Conservation (phyloP, 2,113 vertebrate genomes). For the Candoia aspera region DNA sequence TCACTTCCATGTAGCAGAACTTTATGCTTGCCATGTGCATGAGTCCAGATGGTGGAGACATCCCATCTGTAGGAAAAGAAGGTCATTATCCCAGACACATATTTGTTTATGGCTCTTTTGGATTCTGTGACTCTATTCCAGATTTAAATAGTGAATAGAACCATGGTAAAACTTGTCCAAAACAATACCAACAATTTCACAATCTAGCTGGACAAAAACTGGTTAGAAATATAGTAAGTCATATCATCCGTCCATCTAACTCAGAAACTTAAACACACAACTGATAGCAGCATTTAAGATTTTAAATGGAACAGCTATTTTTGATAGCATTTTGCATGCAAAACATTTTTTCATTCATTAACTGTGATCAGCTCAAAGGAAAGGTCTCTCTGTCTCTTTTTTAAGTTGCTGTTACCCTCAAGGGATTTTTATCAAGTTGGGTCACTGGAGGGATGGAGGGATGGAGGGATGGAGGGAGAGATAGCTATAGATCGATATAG, state of each 20-base stretch:
- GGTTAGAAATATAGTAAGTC: background rate
- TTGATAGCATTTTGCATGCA: background rate
- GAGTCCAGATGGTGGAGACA: background rate
- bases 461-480: no score
- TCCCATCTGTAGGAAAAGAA: background rate
- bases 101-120: background rate
- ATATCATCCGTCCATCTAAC: background rate
- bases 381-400: background rate
- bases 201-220: background rate
- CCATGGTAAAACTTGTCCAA: no score
- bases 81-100: background rate
- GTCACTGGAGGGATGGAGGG: no score
- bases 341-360: background rate
- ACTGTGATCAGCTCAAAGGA: background rate
- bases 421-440: background rate
- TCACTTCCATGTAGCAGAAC: background rate
- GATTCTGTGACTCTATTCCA: background rate
- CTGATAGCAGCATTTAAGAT: background rate
- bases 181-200: background rate
- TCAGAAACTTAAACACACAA: background rate
- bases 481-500: background rate
- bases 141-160: background rate
- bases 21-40: background rate
- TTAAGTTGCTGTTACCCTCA: background rate
- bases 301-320: background rate